A percentile compares a stretch with the other conserved stretches of the same genome.
Evolutionary conservation across 1,140 invertebrate genomes (phyloP).

Genomic region (Branchinecta lynchi): DNA sequence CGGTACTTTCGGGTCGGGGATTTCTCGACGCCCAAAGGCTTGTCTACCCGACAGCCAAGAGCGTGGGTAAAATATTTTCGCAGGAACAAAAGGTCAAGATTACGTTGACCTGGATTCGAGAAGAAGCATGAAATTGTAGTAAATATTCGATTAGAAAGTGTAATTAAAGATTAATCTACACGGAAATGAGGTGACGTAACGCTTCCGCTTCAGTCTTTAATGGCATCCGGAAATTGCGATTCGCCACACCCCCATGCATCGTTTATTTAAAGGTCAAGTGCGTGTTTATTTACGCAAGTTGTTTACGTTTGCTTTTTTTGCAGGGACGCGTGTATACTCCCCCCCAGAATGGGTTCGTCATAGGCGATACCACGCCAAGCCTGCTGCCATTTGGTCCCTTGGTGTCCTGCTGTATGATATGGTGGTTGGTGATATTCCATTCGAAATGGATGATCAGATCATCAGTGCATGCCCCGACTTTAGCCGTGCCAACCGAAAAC

Average conservation of each 20-base stretch:
- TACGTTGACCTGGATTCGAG: not conserved
- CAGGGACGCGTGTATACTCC: conserved; percentile 47
- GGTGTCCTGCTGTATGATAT: conserved; percentile 52
- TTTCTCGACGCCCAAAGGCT: not conserved
- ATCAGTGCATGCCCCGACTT: conserved; percentile 37
- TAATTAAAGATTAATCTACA: too few relatives aligned
- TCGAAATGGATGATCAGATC: conserved; percentile 50
- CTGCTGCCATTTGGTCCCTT: conserved; percentile 50
- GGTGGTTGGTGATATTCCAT: conserved; percentile 54
- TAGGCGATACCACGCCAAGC: conserved; percentile 41
- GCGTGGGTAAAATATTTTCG: too few relatives aligned
- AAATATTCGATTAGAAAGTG: too few relatives aligned
- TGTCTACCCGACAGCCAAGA: not conserved
- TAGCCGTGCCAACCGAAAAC: conserved; percentile 26
- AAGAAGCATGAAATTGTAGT: not conserved
- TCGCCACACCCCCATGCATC: too few relatives aligned
- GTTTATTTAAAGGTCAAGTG: too few relatives aligned
- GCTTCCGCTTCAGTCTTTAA: too few relatives aligned
- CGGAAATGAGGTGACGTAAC: too few relatives aligned
- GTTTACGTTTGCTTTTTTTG: conserved; percentile 27
- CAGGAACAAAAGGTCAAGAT: not conserved
- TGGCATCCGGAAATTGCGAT: too few relatives aligned
- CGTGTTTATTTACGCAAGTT: conserved; percentile 24
- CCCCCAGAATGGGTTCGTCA: conserved; percentile 51
- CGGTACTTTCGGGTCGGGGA: conserved; percentile 10